phyloP scores from a whole-genome alignment of 2,888 invertebrate genomes.

The Heliothis peltigera region DNA sequence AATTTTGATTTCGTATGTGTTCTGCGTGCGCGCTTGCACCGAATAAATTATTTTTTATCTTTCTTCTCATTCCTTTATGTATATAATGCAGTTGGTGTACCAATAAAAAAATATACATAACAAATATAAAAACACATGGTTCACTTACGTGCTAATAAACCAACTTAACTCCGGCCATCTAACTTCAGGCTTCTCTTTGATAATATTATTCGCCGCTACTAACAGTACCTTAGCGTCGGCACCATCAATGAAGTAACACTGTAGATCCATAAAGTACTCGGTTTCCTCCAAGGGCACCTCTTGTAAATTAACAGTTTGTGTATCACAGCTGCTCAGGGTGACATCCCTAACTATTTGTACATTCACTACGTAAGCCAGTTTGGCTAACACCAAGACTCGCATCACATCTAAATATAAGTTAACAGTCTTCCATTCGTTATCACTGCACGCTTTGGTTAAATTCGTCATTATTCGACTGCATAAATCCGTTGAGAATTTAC shows the following conservation, averaged over 20 bases:
- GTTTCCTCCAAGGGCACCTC: slow-evolving; percentile 79
- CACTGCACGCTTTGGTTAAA: slow-evolving; percentile 76
- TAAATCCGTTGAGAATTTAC: slow-evolving; percentile 82
- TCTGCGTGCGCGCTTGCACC: too few relatives aligned
- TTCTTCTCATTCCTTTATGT: too few relatives aligned
- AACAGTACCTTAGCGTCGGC: slow-evolving; percentile 89
- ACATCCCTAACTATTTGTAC: slow-evolving; percentile 85
- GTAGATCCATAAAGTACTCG: slow-evolving; percentile 86
- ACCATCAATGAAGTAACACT: slow-evolving; percentile 90
- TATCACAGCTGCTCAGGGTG: slow-evolving; percentile 81
- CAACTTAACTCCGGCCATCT: slow-evolving; percentile 93
- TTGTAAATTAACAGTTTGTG: slow-evolving; percentile 77
- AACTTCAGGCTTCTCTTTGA: slow-evolving; percentile 90
- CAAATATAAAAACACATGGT: not conserved
- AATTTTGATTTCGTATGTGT: too few relatives aligned
- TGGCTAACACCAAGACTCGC: slow-evolving; percentile 78
- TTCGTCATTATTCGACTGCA: slow-evolving; percentile 77
- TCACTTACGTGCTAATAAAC: slow-evolving; percentile 91
- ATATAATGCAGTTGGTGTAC: too few relatives aligned
- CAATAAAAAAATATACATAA: too few relatives aligned
- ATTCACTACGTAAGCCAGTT: slow-evolving; percentile 83
- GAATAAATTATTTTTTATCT: too few relatives aligned
- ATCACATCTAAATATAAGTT: slow-evolving; percentile 82
- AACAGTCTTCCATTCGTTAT: slow-evolving; percentile 81
- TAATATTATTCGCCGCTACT: slow-evolving; percentile 90